A percentile compares a stretch with the other conserved stretches of the same genome.
Conservation (phyloP, 2,888 invertebrate genomes). For the Cataglyphis rosenhaueri region DNA sequence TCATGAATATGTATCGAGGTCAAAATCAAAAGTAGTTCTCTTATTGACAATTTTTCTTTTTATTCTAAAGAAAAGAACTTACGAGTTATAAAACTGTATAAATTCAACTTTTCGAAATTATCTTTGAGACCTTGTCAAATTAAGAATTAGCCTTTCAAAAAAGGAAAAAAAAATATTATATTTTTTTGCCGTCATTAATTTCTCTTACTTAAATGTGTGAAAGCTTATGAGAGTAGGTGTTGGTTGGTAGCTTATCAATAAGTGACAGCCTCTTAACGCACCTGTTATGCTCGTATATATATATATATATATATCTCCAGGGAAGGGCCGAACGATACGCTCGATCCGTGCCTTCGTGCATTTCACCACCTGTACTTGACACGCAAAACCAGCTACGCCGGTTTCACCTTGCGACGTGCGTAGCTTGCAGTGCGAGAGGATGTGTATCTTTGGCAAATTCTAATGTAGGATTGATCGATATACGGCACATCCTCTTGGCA, state of each 20-base stretch:
- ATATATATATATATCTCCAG: background rate
- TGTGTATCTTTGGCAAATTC: slow-evolving; percentile 34
- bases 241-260: background rate
- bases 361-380: slow-evolving; percentile 36
- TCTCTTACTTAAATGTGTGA: background rate
- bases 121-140: background rate
- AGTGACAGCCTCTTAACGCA: background rate
- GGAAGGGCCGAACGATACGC: background rate
- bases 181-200: background rate
- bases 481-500: slow-evolving; percentile 44
- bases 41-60: background rate
- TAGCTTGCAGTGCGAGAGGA: slow-evolving; percentile 29
- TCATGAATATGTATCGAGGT: slow-evolving; percentile 48
- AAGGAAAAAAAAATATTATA: background rate
- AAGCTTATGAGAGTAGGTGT: background rate
- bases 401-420: slow-evolving; percentile 30
- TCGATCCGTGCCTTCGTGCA: slow-evolving; percentile 18
- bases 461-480: slow-evolving; percentile 21
- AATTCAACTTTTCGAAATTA: background rate
- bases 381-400: slow-evolving; percentile 37
- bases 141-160: background rate
- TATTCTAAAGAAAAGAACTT: background rate
- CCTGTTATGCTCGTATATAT: background rate
- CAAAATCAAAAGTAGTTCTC: slow-evolving; percentile 53
- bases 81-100: background rate